Evolutionary conservation across 2,797 vertebrate genomes (phyloP), one percentile per base, ranked within the genome.

Genomic region (Tauraco hartlaubi): DNA sequence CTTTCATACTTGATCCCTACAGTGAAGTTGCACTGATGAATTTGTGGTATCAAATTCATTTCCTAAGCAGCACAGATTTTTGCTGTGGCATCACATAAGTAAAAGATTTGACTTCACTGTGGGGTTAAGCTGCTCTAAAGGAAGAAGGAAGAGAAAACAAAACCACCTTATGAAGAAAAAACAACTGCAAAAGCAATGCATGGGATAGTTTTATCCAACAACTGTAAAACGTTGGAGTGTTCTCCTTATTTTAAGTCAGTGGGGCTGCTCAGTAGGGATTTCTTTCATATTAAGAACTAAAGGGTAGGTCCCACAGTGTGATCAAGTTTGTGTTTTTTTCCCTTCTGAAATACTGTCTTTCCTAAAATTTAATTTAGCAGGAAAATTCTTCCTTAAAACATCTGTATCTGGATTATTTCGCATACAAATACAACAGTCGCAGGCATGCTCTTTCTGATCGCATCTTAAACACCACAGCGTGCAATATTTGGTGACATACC

Each of bases 21-120:
- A 82, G 76, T 89, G 93, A 92, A 93, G 84, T 52, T 79, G 22
- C 16, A 10, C 33, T 67, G 39, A 59, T 76, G 92, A 90, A 94
- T 86, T 92, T 85, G 59, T 87, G 44, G 44, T 87, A 91, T 62
- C 72, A 85, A 94, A 93, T 92, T 91, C 11, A 91, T 97, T 96
- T 94, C 69, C 82, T 56, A 80, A 88, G 73, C 48, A 86, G 91
- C 66, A 79, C 58, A 78, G 55, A 71, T 69, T 96, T 96, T 83
- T 78, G 23, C 63, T 92, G 76, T 84, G 73, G 56, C 59, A 72
- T 91, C 58, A 33, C 17, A 17, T 44, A 66, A 91, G 41, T 62
- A 69, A 51, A 94, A 64, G 39, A 84, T 76, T 96, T 92, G 76
- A 88, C 59, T 95, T 94, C 52, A 8, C 48, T 95, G 33, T 84